Evolutionary conservation across 2,888 invertebrate genomes (phyloP), one percentile per base, ranked within the genome.

Genomic region (Dichetophora obliterata): DNA sequence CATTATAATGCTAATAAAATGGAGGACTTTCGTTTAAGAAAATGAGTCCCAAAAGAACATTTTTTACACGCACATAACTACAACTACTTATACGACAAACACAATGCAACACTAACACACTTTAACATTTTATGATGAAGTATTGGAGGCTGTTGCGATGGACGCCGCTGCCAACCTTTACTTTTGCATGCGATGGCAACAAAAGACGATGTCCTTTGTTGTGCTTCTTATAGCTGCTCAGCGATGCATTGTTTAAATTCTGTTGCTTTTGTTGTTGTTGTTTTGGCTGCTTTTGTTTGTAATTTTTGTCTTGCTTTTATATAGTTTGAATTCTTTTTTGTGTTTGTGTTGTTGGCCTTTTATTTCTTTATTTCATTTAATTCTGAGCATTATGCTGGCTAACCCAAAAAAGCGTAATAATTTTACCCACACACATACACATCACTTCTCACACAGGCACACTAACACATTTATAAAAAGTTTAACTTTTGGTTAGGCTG

Each of bases 11-110:
- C 31, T 63, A 27, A 63, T 63, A 63, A 63, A 63, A 54, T 54
- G 54, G 9, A 54, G 34, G 63, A 66, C 66, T 66, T 68, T 68
- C 68, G 24, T 50, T 68, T 50, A 24, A 14, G 22, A 68, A 68
- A 68, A 68, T 68, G 48, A 68, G 22, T 68, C 50, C 68, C 50
- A 16, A 24, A 48, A 68, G 37, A 34, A 34, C 2, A 59, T 59
- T n/a, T n/a, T n/a, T 24, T 22, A 16, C n/a, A 65, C 16, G 16
- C 24, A 6, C 19, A 27, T 3, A 27, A 31, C 37, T 37, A 31
- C 31, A 4, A 63, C n/a, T 3, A 3, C 22, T 24, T 14, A 9
- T 27, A 27, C 52, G n/a, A 19, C 52, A 19, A 16, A 52, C 9
- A 52, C 54, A 54, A 19, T 19, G n/a, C 54, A n/a, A 54, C 22